These are phyloP conservation scores for Acridotheres tristis DNA, from an alignment of 2,797 vertebrate species.

Conservation along the genomic window DNA sequence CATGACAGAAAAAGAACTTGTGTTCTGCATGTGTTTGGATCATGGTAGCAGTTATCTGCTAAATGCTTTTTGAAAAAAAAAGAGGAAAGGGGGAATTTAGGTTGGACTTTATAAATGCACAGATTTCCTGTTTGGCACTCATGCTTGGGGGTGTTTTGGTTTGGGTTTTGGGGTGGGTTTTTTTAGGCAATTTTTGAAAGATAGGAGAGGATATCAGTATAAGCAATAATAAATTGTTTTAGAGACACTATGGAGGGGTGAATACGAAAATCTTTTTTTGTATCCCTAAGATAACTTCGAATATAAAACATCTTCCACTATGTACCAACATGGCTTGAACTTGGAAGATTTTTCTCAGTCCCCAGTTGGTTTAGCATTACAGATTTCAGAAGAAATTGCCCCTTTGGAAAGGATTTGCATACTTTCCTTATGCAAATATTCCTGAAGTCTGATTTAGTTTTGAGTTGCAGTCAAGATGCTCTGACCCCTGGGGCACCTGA, in stretches of 20 bases:
- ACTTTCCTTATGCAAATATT: not conserved
- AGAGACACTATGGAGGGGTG: not conserved
- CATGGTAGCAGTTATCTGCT: not conserved
- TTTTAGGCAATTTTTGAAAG: not conserved
- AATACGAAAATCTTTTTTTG: not conserved
- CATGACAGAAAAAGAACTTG: not conserved
- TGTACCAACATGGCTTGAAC: not conserved
- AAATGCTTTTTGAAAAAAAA: not conserved
- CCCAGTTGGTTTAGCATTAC: not conserved
- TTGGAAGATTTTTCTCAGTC: not conserved
- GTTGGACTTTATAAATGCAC: not conserved
- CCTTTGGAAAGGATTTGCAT: not conserved
- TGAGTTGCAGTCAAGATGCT: not conserved
- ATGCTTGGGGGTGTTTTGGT: not conserved
- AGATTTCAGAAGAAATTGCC: not conserved
- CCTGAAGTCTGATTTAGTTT: not conserved
- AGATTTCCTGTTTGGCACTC: not conserved
- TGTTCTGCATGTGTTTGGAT: conserved; percentile 14
- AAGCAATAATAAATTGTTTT: not conserved
- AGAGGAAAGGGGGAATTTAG: not conserved
- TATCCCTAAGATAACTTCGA: not conserved
- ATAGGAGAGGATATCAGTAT: not conserved
- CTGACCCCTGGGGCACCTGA: not conserved
- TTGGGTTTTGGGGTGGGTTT: not conserved
- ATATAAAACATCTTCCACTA: not conserved